Conservation (phyloP, 2,797 vertebrate species). For the Chelmon rostratus region DNA sequence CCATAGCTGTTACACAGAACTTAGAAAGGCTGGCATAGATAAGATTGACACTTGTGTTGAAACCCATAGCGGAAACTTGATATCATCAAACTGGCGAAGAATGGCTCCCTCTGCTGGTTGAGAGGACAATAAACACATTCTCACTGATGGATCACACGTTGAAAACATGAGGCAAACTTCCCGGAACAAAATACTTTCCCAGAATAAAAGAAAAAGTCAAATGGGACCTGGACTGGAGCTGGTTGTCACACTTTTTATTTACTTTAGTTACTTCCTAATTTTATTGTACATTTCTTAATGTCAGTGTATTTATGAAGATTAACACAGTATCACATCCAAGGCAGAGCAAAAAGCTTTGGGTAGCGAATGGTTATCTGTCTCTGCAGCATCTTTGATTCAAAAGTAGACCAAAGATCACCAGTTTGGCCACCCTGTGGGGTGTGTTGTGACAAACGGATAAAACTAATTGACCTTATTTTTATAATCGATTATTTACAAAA, state of each 20-base stretch:
- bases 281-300: background rate
- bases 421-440: background rate
- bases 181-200: background rate
- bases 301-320: background rate
- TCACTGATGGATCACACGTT: no score
- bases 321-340: background rate
- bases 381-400: background rate
- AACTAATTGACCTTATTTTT: background rate
- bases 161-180: background rate
- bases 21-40: slow-evolving; percentile 38
- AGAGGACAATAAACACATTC: background rate
- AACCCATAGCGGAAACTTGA: slow-evolving; percentile 7
- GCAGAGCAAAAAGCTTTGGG: background rate
- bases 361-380: background rate
- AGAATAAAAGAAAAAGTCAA: background rate
- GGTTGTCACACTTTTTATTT: background rate
- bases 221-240: background rate
- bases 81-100: slow-evolving; percentile 40
- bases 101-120: slow-evolving; percentile 75
- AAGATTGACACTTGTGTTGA: slow-evolving; percentile 41
- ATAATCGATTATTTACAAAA: background rate
- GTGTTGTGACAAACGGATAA: background rate
- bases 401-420: background rate
- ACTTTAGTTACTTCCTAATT: background rate
- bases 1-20: slow-evolving; percentile 21